Evolutionary conservation across 2,888 invertebrate genomes (phyloP).

Genomic region (Heliconius charithonia): DNA sequence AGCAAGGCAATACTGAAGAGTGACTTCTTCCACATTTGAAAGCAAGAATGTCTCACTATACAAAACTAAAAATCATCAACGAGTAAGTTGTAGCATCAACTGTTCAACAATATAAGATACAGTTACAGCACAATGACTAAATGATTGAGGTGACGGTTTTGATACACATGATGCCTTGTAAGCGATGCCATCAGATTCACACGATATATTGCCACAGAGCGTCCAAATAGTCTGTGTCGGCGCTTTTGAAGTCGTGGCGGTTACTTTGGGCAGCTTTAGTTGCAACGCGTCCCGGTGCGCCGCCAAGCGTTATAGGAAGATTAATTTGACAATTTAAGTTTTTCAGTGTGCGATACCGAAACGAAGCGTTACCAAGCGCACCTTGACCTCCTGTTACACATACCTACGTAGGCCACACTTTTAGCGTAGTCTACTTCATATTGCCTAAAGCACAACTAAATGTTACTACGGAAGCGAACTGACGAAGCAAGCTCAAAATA

Average conservation of each 20-base stretch:
- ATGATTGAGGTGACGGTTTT: conserved; percentile 70
- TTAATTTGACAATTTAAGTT: conserved; percentile 46
- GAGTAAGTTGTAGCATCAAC: conserved; percentile 79
- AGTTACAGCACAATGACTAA: conserved; percentile 80
- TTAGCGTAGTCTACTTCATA: conserved; percentile 66
- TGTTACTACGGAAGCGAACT: conserved; percentile 69
- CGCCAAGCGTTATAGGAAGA: conserved; percentile 47
- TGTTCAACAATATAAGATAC: conserved; percentile 76
- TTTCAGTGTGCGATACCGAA: conserved; percentile 60
- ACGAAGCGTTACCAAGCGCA: conserved; percentile 61
- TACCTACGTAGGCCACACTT: conserved; percentile 42
- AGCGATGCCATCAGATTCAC: conserved; percentile 60
- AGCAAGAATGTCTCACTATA: conserved; percentile 83
- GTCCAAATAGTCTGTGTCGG: conserved; percentile 46
- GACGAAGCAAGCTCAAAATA: conserved; percentile 68
- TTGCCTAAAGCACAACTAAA: conserved; percentile 67
- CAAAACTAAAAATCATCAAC: conserved; percentile 81
- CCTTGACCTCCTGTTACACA: conserved; percentile 63
- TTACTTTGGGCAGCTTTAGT: conserved; percentile 36
- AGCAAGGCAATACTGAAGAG: conserved; percentile 83
- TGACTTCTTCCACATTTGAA: conserved; percentile 84
- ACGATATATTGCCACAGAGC: conserved; percentile 42
- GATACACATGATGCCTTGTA: conserved; percentile 65
- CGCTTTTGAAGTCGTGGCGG: conserved; percentile 26
- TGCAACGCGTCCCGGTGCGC: conserved; percentile 47